Base-by-base conservation (phyloP, 2,113 vertebrate species). In the Onychostoma macrolepis region DNA sequence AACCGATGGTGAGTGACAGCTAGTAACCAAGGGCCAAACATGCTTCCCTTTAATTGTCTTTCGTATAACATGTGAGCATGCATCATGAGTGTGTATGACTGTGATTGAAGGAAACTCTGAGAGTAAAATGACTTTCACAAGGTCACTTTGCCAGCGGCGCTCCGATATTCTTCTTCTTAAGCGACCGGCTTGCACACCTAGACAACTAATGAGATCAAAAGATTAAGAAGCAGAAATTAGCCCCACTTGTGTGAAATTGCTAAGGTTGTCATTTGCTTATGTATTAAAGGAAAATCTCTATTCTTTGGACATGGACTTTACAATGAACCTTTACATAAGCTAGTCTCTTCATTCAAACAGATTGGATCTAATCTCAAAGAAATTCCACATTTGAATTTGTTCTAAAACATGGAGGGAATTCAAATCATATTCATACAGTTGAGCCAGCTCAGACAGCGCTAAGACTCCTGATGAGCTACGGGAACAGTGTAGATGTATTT, bases 1-100 rank as follows among this genome's bases (percentile, higher is more conserved):
- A 56, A 45, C 11, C 17, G 58, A 45, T 67, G 43, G 11, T 90
- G 74, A 90, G 48, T 90, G 83, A 77, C 87, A 76, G 87, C 65
- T 80, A 56, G 79, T 71, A 79, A 80, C 89, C 83, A 58, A 83
- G 83, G 89, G 89, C 85, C 43, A 43, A 87, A 88, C 53, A 80
- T 30, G 87, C 50, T 76, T 83, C 75, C 75, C 33, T 85, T 82
- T 83, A 87, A 87, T 85, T 87, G 67, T 38, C 67, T 84, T 48
- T 65, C 5, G 12, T 69, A 45, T 30, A 83, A 50, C 36, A 30
- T 82, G 65, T 13, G 4, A 48, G 19, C 78, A 80, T 38, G 78
- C 81, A 83, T 83, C 65, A 38, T 19, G 2, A 80, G 78, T 61
- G 41, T 0, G 4, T 48, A 50, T 81, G 38, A 43, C 56, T 67